Evolutionary conservation across 2,797 vertebrate genomes (phyloP).

Genomic region (Tokudaia muenninki): DNA sequence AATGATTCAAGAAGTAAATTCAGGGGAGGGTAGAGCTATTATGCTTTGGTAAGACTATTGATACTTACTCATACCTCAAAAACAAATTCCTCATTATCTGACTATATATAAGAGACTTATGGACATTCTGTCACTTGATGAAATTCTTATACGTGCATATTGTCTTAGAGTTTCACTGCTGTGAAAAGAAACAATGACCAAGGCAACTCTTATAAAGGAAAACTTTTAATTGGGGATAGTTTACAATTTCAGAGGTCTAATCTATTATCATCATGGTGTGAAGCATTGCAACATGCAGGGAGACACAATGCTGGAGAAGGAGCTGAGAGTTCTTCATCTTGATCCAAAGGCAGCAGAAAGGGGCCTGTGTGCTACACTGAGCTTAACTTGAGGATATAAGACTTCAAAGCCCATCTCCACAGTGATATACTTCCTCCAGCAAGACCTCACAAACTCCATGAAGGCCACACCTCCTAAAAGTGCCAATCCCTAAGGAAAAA

Average conservation of each 20-base stretch:
- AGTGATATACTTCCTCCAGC: background rate
- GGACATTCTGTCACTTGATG: background rate
- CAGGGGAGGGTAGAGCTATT: background rate
- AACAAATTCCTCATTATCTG: background rate
- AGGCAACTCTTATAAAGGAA: background rate
- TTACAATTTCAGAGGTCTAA: background rate
- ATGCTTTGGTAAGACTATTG: background rate
- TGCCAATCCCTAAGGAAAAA: background rate
- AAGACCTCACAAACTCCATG: background rate
- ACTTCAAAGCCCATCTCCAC: background rate
- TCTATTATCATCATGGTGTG: background rate
- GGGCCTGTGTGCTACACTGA: background rate
- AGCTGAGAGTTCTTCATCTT: background rate
- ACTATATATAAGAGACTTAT: background rate
- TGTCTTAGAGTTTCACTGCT: background rate
- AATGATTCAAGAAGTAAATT: background rate
- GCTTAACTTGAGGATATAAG: background rate
- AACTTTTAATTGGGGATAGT: background rate
- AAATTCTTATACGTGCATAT: background rate
- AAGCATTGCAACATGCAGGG: background rate
- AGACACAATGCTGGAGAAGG: background rate
- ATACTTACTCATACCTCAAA: background rate
- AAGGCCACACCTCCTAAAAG: background rate
- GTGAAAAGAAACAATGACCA: background rate
- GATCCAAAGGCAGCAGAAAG: background rate